phyloP scores from a whole-genome alignment of 1,140 invertebrate species.

The Homalodisca vitripennis region DNA sequence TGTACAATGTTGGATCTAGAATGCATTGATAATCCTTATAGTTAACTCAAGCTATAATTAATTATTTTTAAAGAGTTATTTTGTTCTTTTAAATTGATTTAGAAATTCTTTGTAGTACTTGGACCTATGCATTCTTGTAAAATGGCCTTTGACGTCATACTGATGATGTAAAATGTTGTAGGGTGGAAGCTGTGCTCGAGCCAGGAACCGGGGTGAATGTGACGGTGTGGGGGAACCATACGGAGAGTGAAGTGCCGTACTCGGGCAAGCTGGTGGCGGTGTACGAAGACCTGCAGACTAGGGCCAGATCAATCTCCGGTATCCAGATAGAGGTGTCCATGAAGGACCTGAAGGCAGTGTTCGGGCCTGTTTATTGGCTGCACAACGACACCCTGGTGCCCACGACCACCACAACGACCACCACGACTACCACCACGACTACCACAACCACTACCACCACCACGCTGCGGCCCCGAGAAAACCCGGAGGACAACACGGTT shows the following conservation, averaged over 20 bases:
- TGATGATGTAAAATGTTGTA: conserved; percentile 39
- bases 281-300: conserved; percentile 61
- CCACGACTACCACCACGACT: conserved; percentile 61
- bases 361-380: conserved; percentile 61
- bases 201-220: conserved; percentile 78
- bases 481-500: conserved; percentile 16
- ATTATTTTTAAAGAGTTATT: background rate
- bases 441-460: conserved; percentile 52
- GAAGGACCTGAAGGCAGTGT: conserved; percentile 62
- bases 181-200: conserved; percentile 60
- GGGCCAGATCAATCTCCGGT: conserved; percentile 54
- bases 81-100: background rate
- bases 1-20: too few relatives aligned
- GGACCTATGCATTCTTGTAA: too few relatives aligned
- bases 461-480: conserved; percentile 43
- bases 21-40: too few relatives aligned
- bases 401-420: conserved; percentile 71
- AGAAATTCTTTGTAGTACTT: too few relatives aligned
- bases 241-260: conserved; percentile 69
- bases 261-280: conserved; percentile 64
- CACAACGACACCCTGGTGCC: conserved; percentile 72
- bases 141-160: too few relatives aligned
- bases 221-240: conserved; percentile 67
- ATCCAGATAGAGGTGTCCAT: conserved; percentile 60
- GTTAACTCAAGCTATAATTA: background rate